Evolutionary conservation across 92 coral and sea anemone genomes (phyloP).

Genomic region (Porites cylindrica): DNA sequence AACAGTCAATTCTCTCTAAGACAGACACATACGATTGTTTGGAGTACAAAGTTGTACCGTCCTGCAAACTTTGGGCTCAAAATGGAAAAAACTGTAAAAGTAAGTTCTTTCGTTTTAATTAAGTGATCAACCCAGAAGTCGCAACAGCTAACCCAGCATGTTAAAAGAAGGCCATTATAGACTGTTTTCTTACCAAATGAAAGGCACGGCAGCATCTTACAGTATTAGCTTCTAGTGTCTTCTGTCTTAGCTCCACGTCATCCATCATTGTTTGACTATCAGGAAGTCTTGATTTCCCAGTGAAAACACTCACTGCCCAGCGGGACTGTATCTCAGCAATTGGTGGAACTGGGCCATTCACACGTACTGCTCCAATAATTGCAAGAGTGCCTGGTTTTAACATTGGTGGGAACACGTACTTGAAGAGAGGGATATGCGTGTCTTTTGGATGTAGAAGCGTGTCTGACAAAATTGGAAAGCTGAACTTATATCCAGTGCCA

Average conservation of each 20-base stretch:
- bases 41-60: no score
- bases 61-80: no score
- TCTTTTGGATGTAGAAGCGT: slow-evolving; percentile 62
- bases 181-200: slow-evolving; percentile 36
- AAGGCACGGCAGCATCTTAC: slow-evolving; percentile 14
- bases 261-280: slow-evolving; percentile 65
- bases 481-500: slow-evolving; percentile 80
- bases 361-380: slow-evolving; percentile 79
- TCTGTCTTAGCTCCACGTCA: slow-evolving; percentile 50
- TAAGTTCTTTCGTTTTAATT: no score
- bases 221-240: slow-evolving; percentile 23
- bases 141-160: no score
- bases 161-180: no score
- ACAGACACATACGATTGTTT: no score
- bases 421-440: slow-evolving; percentile 69
- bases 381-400: slow-evolving; percentile 71
- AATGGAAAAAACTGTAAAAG: no score
- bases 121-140: no score
- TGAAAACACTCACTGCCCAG: slow-evolving; percentile 85
- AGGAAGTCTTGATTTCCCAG: slow-evolving; percentile 70
- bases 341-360: slow-evolving; percentile 69
- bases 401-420: slow-evolving; percentile 77
- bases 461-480: slow-evolving; percentile 74
- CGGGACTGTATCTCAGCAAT: slow-evolving; percentile 83
- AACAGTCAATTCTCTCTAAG: no score